Evolutionary conservation across 2,113 vertebrate genomes (phyloP), one percentile per base, ranked within the genome.

Genomic region (Acrocephalus arundinaceus): DNA sequence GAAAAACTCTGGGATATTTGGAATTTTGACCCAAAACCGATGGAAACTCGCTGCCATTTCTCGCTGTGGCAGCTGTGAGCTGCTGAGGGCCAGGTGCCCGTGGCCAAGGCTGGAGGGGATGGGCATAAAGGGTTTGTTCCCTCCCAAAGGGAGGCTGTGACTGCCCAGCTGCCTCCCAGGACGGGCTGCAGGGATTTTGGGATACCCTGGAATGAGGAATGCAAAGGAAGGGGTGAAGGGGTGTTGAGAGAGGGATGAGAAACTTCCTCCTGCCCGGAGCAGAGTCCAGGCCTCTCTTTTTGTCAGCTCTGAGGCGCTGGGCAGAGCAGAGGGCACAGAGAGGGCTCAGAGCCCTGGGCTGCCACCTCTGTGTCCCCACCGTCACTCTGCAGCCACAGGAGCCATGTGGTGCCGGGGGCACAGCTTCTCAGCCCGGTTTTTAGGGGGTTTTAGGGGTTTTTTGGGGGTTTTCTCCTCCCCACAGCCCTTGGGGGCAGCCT

Each of bases 221-320:
- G 15, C 0, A 0, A 75, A 46, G 28, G 20, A 23, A 55, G 15
- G 20, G 13, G 3, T 31, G 27, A 28, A 17, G 1, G 7, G 11
- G 61, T 55, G 1, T 12, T 4, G 23, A n/a, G 18, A 51, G 21
- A 30, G 22, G 31, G 39, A 7, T 39, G 67, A 46, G 71, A 13
- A 82, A 19, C 1, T 0, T 28, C 7, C 1, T 78, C 20, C 5
- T 35, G 10, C 15, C 21, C 33, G 17, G 30, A 54, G 23, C 49
- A 17, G 65, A 28, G 22, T 7, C 24, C 58, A 17, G 45, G 20
- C 22, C 41, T 65, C 4, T 63, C 23, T 25, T 45, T 11, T 2
- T 0, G 9, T 6, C 37, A 30, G 12, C 13, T 22, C 43, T 2
- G 1, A 7, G 54, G 48, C 28, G 63, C 43, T 33, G 11, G 51